Conservation (phyloP, 2,797 vertebrate species). For the Anabacerthia variegaticeps region DNA sequence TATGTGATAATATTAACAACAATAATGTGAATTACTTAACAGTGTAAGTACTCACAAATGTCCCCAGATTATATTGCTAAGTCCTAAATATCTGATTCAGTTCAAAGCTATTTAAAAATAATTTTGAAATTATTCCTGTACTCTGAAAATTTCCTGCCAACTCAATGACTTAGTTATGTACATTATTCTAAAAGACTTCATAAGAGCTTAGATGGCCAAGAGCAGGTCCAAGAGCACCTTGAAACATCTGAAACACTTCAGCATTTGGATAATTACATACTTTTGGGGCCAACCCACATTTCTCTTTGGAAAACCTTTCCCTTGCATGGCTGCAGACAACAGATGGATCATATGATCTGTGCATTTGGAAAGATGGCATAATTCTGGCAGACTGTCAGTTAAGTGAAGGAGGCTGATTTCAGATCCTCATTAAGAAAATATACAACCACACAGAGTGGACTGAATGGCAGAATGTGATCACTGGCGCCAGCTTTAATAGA, state of each 20-base stretch:
- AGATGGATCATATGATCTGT: conserved; percentile 68
- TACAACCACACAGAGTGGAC: conserved; percentile 8
- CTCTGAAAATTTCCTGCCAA: background rate
- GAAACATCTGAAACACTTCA: conserved; percentile 69
- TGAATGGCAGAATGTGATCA: conserved; percentile 33
- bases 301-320: conserved; percentile 50
- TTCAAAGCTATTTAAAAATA: background rate
- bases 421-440: conserved; percentile 62
- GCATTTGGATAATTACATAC: conserved; percentile 50
- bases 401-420: conserved; percentile 48
- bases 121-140: background rate
- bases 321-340: conserved; percentile 50
- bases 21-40: background rate
- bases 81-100: conserved; percentile 11
- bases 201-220: conserved; percentile 19
- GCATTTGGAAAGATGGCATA: conserved; percentile 65
- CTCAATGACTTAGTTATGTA: background rate
- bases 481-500: conserved; percentile 49
- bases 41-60: background rate
- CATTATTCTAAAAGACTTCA: conserved; percentile 41
- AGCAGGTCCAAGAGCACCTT: conserved; percentile 55
- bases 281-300: conserved; percentile 52
- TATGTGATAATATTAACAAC: background rate
- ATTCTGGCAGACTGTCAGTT: conserved; percentile 62
- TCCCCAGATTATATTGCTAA: background rate